Evolutionary conservation across 2,888 invertebrate genomes (phyloP).

Genomic region (Melanargia galathea): DNA sequence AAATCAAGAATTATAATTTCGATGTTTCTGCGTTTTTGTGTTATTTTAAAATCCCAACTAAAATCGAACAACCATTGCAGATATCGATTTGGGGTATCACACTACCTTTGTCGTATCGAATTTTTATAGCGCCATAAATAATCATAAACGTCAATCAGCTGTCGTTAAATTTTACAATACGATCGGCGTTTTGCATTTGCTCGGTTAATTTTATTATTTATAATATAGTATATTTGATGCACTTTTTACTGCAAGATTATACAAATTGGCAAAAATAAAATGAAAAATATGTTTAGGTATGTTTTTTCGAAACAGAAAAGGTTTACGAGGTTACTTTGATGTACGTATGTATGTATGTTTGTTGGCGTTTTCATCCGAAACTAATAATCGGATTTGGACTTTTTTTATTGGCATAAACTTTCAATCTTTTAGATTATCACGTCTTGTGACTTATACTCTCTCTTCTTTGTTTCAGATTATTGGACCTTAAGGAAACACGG

Average conservation of each 20-base stretch:
- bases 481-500: slow-evolving; percentile 77
- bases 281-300: neutral
- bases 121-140: slow-evolving; percentile 34
- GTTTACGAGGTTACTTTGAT: neutral
- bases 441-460: slow-evolving; percentile 25
- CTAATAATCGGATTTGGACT: too few relatives aligned
- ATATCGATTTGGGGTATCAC: slow-evolving; percentile 4
- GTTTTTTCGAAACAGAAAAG: neutral
- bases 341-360: too few relatives aligned
- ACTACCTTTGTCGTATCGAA: slow-evolving; percentile 20
- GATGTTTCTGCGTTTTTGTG: neutral
- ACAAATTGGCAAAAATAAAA: too few relatives aligned
- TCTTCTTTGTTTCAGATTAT: slow-evolving; percentile 74
- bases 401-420: too few relatives aligned
- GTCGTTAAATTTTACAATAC: slow-evolving; percentile 33
- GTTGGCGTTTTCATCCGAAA: too few relatives aligned
- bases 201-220: slow-evolving; percentile 24
- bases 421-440: too few relatives aligned
- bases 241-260: slow-evolving; percentile 20
- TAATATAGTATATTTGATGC: slow-evolving; percentile 21
- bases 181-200: slow-evolving; percentile 24
- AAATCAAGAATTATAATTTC: neutral
- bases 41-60: neutral
- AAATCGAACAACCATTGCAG: neutral
- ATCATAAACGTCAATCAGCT: slow-evolving; percentile 30